Conservation (phyloP, 2,888 invertebrate genomes). For the Acanthacorydalis orientalis region DNA sequence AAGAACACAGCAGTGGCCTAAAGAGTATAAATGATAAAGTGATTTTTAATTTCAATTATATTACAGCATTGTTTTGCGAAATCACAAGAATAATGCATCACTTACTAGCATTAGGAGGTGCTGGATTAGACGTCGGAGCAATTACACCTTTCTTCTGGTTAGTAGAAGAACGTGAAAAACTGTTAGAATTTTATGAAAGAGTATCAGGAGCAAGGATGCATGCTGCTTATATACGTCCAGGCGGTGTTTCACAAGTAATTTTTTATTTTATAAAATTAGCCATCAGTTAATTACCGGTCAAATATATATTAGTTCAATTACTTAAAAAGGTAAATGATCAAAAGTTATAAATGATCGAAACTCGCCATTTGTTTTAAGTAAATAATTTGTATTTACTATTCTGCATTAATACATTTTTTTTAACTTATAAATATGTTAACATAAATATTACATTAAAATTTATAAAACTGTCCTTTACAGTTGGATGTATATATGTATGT, state of each 20-base stretch:
- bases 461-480: no score
- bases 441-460: no score
- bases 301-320: no score
- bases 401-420: no score
- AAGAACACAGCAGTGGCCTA: no score
- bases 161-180: constrained; percentile 76
- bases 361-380: no score
- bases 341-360: no score
- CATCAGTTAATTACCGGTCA: no score
- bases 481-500: no score
- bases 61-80: constrained; percentile 51
- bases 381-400: no score
- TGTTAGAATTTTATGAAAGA: constrained; percentile 72
- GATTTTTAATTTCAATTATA: neutral
- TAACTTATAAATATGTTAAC: no score
- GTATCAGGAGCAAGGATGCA: constrained; percentile 73
- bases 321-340: no score
- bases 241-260: constrained; percentile 51
- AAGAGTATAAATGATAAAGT: neutral
- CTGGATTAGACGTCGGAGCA: constrained; percentile 67
- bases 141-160: constrained; percentile 85
- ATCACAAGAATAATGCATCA: constrained; percentile 68
- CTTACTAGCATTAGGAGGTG: constrained; percentile 53
- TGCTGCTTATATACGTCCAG: constrained; percentile 64
- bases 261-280: neutral